Evolutionary conservation across 2,113 vertebrate genomes (phyloP), one percentile per base, ranked within the genome.

Genomic region (Larimichthys crocea): DNA sequence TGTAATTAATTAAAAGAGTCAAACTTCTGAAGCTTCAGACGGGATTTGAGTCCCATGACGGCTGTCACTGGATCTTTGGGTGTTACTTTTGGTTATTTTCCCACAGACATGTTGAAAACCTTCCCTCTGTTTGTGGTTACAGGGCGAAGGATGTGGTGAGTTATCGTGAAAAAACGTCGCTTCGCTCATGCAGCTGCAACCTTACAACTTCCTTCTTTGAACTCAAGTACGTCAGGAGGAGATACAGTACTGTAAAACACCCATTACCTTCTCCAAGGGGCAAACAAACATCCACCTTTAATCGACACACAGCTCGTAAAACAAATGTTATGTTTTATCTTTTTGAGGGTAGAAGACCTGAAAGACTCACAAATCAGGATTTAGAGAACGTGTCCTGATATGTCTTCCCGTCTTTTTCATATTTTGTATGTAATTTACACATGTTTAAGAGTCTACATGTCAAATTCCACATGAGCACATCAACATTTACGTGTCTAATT

Each of bases 71-170:
- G 53, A 15, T 15, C 15, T 44, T 40, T 46, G 17, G 35, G 17
- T 29, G 53, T 65, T 31, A 55, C 10, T 3, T 61, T 62, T 9
- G 9, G 2, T 57, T 80, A 44, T 52, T 80, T 83, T 86, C 82
- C 71, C 86, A 87, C 64, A 64, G 53, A 74, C 3, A 4, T 75
- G 40, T 82, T 44, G 35, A 16, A 56, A 63, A 46, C 20, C 19
- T 84, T 56, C 16, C 19, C 48, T 76, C 57, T 42, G 40, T 74
- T 69, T 86, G 82, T n/a, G 88, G 75, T 89, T 52, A 52, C 12
- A 0, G 11, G 53, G 56, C 50, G 57, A 75, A 75, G 88, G 90
- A 91, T 87, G 88, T 90, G 90, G 84, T 87, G 0, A 69, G 42
- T 8, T 60, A 48, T 74, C 1, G 1, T 46, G 22, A 76, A 74